phyloP scores from a whole-genome alignment of 1,140 invertebrate genomes.

The Drosophila mojavensis region DNA sequence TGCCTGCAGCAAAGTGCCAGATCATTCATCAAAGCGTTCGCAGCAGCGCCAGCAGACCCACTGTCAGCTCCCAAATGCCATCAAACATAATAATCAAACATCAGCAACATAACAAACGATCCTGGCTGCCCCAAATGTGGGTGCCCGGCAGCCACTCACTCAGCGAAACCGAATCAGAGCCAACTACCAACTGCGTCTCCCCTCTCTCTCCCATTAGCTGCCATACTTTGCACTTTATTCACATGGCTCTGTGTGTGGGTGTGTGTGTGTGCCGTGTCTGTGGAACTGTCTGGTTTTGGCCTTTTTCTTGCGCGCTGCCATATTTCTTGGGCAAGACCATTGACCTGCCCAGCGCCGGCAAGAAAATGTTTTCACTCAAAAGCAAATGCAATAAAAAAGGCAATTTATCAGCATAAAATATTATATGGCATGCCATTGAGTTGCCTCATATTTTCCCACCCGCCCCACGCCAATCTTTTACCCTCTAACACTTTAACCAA shows the following conservation, averaged over 20 bases:
- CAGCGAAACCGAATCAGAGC: constrained; percentile 29
- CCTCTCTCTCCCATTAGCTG: constrained; percentile 10
- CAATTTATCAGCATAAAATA: constrained; percentile 83
- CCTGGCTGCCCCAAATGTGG: constrained; percentile 68
- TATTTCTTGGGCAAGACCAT: constrained; percentile 67
- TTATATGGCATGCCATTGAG: constrained; percentile 82
- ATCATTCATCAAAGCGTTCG: constrained; percentile 75
- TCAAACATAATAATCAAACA: constrained; percentile 83
- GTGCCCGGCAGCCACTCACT: constrained; percentile 47
- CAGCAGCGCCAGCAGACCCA: constrained; percentile 5
- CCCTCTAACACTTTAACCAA: constrained; percentile 44
- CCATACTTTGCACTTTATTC: constrained; percentile 37
- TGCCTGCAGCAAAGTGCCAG: constrained; percentile 60
- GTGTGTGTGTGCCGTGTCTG: constrained; percentile 12
- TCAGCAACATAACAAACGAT: constrained; percentile 82
- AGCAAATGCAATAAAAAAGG: constrained; percentile 81
- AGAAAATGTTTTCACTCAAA: constrained; percentile 83
- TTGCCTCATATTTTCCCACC: constrained; percentile 66
- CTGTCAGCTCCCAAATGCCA: constrained; percentile 63
- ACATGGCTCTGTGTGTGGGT: neutral
- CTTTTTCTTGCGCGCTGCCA: constrained; percentile 43
- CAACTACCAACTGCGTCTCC: neutral
- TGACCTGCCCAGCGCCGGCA: constrained; percentile 61
- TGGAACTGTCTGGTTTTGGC: constrained; percentile 33
- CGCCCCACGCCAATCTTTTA: neutral